phyloP scores from a whole-genome alignment of 1,140 invertebrate species.

The Aphidius gifuensis region DNA sequence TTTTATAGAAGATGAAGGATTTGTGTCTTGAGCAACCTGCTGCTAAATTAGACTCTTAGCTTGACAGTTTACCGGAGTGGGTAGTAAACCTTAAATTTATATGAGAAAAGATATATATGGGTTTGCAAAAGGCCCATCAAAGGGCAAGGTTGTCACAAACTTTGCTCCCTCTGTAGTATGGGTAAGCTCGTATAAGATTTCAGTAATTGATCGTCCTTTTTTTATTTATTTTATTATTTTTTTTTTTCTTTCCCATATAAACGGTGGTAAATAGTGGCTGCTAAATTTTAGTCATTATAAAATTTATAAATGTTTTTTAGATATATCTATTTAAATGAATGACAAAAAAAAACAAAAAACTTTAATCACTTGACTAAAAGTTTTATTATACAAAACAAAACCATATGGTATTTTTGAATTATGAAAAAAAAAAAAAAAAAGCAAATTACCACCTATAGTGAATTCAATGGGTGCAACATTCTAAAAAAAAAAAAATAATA shows the following conservation, averaged over 20 bases:
- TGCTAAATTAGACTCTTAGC: conserved; percentile 38
- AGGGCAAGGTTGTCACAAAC: conserved; percentile 1
- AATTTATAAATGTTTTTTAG: too few species aligned
- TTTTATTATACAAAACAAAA: too few species aligned
- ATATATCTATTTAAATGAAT: too few species aligned
- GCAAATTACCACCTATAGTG: not conserved
- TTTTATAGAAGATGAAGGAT: conserved; percentile 15
- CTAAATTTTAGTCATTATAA: too few species aligned
- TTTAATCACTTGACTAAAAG: too few species aligned
- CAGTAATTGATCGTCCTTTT: conserved; percentile 27
- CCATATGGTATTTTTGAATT: too few species aligned
- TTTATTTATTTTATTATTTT: too few species aligned
- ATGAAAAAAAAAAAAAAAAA: too few species aligned
- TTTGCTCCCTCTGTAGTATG: conserved; percentile 9
- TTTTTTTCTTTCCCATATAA: too few species aligned
- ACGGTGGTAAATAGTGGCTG: too few species aligned
- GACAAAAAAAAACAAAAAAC: too few species aligned
- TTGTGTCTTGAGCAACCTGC: conserved; percentile 10
- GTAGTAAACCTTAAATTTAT: conserved; percentile 38
- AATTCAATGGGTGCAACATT: not conserved
- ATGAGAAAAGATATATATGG: conserved; percentile 37
- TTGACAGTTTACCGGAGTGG: conserved; percentile 14
- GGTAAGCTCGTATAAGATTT: conserved; percentile 23
- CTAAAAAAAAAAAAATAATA: not conserved
- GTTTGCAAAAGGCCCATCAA: conserved; percentile 8